Evolutionary conservation across 1,140 invertebrate species (phyloP), one percentile per base, ranked within the genome.

Genomic region (silkworm (Bombyx mori)): DNA sequence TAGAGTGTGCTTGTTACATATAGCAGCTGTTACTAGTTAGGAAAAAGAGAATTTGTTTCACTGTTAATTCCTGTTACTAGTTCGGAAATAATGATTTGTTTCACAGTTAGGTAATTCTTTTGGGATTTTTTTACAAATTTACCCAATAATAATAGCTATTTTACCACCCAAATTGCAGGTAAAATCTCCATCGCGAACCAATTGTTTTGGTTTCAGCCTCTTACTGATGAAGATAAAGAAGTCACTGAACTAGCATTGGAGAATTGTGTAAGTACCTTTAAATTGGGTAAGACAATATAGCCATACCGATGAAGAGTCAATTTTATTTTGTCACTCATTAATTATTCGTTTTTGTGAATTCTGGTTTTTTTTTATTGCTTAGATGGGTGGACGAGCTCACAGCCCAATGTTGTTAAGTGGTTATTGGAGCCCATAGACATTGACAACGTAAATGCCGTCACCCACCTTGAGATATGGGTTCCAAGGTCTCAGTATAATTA

Each of bases 81-180:
- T 45, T 8, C 44, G 7, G 10, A 8, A 45, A 8, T 45, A 45
- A 10, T 45, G 7, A 8, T 8, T 1, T 8, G 44, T 10, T 45
- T 45, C 44, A 10, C 10, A 45, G 44, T 45, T 45, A 8, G 7
- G 7, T 8, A 45, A 45, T 8, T 8, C 10, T 45, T 8, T 8
- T 45, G 7, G 10, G 1, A 45, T 1, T 7, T 47, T 10, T 9
- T 10, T 47, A 7, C 1, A 47, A 47, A 47, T 10, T 1, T 1
- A 47, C 2, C 45, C 8, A 9, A 47, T 1, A 47, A 9, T 47
- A 47, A 47, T 10, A 10, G 8, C 8, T 47, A 22, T 35, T n/a
- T 9, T 35, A 8, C 8, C 42, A 43, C 10, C 8, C 42, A 35
- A 35, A 26, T 56, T 88, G 4, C 74, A 79, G 65, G 69, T n/a